phyloP scores from a whole-genome alignment of 2,113 vertebrate genomes.

The Gobio gobio region DNA sequence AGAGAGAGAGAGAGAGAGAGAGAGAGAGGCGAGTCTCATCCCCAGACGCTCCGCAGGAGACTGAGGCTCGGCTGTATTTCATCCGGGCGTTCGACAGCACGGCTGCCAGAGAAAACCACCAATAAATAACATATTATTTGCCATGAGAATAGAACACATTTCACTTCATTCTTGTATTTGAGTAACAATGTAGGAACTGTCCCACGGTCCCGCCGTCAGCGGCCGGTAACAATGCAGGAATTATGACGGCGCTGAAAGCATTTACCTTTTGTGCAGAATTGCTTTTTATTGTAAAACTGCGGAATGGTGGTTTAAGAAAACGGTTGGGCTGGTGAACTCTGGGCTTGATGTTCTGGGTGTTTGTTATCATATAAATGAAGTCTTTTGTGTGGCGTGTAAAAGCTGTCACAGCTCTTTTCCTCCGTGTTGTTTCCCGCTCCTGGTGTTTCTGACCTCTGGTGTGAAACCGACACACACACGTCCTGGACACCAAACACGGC shows the following conservation, averaged over 20 bases:
- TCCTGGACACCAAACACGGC: background rate
- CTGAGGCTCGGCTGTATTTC: constrained; percentile 48
- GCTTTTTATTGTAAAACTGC: constrained; percentile 35
- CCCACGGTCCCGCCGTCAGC: constrained; percentile 34
- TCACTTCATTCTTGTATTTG: constrained; percentile 52
- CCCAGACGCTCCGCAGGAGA: constrained; percentile 53
- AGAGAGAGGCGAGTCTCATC: constrained; percentile 51
- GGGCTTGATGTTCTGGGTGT: constrained; percentile 10
- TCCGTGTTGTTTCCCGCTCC: background rate
- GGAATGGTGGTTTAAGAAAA: background rate
- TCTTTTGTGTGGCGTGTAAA: constrained; percentile 20
- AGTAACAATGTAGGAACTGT: constrained; percentile 31
- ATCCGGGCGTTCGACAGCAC: constrained; percentile 47
- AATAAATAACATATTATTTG: constrained; percentile 58
- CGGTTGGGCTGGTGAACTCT: constrained; percentile 8
- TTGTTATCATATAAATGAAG: constrained; percentile 23
- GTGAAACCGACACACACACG: background rate
- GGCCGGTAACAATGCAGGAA: constrained; percentile 38
- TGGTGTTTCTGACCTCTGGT: background rate
- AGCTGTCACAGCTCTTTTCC: constrained; percentile 29
- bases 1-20: constrained; percentile 46
- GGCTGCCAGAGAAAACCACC: constrained; percentile 56
- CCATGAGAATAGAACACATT: constrained; percentile 50
- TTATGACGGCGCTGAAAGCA: constrained; percentile 21
- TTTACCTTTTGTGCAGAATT: constrained; percentile 37